Base-by-base conservation (phyloP, 2,888 invertebrate genomes). In the Nemurella pictetii region DNA sequence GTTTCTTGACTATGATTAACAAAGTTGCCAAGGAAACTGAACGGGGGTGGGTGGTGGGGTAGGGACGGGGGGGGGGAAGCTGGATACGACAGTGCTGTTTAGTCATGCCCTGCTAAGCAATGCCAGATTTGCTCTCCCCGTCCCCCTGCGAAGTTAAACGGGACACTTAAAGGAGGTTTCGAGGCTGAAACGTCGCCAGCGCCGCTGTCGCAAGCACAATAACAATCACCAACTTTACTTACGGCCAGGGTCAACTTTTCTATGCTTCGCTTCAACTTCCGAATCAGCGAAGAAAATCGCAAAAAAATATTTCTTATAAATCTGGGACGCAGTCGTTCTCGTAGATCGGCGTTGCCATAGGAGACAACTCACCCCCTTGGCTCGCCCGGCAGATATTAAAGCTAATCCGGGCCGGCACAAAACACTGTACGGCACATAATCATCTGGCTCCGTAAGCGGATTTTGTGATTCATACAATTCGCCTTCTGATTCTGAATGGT, bases 341-440 rank as follows among this genome's bases (percentile, higher is more conserved):
- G n/a, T n/a, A n/a, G 2, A 20, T 20, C 55, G 15, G 1, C 55
- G 2, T 55, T 55, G 15, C 20, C 20, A 55, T 32, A 20, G 15
- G 20, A 55, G 55, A 55, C 55, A 20, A n/a, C n/a, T n/a, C 55
- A 55, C 55, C 55, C 55, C 55, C 55, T 55, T 55, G 55, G 15
- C 15, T 12, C 15, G 55, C 55, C 20, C 55, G 20, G 20, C 78
- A 78, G 78, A 78, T 78, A 28, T 28, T 20, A 80, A 80, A 80
- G 80, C 80, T 80, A 80, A 80, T 35, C 36, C 80, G 55, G 55
- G n/a, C 80, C 25, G 2, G 35, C 80, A 80, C 80, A 80, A 80
- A 80, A 80, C 80, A 80, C 36, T 26, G 30, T n/a, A n/a, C n/a
- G n/a, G 80, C 80, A 80, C 30, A 80, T 80, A 80, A 80, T 80